A percentile compares a stretch with the other conserved stretches of the same genome.
Evolutionary conservation across 2,113 vertebrate species (phyloP).

Genomic region (Chionis minor): DNA sequence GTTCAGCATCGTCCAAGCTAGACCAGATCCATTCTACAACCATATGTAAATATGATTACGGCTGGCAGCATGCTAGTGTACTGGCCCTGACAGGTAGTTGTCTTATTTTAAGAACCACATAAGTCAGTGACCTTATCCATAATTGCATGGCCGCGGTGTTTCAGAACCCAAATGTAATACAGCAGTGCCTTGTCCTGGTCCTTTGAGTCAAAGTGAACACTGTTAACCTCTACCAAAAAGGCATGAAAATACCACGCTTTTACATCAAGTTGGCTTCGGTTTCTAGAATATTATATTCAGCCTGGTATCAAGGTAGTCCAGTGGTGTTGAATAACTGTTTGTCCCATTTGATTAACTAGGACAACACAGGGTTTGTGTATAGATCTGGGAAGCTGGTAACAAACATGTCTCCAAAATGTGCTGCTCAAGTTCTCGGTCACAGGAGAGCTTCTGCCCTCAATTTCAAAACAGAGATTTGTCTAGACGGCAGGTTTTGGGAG

Average conservation of each 20-base stretch:
- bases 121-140: not conserved
- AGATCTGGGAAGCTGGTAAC: not conserved
- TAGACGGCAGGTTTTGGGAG: not conserved
- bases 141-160: not conserved
- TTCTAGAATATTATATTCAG: not conserved
- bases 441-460: not conserved
- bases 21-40: not conserved
- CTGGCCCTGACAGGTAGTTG: not conserved
- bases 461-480: not conserved
- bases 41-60: not conserved
- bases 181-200: not conserved
- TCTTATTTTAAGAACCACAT: not conserved
- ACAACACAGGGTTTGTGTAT: not conserved
- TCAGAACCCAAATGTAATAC: not conserved
- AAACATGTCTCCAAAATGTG: not conserved
- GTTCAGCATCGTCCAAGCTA: not conserved
- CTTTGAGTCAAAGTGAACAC: not conserved
- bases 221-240: not conserved
- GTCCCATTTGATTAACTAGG: not conserved
- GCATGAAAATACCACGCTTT: not conserved
- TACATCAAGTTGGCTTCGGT: not conserved
- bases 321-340: not conserved
- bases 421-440: not conserved
- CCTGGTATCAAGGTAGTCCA: rapidly evolving
- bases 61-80: not conserved